Evolutionary conservation across 2,113 vertebrate genomes (phyloP).

Genomic region (Mystacornis crossleyi): DNA sequence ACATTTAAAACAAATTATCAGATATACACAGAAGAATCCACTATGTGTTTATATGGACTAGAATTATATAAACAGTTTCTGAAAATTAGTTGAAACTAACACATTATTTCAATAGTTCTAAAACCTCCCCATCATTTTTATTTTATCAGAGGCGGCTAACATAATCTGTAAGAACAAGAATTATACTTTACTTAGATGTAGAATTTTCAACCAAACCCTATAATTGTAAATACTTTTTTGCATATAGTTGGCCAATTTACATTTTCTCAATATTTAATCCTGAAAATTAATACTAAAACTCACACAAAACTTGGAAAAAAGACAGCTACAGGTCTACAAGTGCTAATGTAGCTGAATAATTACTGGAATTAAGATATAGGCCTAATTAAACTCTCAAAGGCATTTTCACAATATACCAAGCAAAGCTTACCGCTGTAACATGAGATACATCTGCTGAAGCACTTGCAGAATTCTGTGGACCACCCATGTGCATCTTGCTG

Average conservation of each 20-base stretch:
- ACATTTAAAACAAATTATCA: not conserved
- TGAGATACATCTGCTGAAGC: conserved; percentile 77
- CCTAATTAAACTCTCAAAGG: not conserved
- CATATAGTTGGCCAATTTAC: not conserved
- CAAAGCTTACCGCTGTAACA: conserved; percentile 77
- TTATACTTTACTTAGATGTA: not conserved
- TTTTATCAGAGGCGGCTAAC: not conserved
- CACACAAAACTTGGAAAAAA: not conserved
- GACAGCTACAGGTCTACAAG: not conserved
- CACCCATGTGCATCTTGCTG: conserved; percentile 96
- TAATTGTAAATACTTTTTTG: not conserved
- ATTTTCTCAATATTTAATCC: not conserved
- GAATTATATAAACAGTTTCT: not conserved
- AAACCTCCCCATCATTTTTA: not conserved
- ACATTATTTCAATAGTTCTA: not conserved
- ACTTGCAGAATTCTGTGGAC: conserved; percentile 60
- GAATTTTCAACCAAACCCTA: not conserved
- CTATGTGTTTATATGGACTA: not conserved
- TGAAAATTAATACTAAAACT: not conserved
- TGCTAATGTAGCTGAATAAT: not conserved
- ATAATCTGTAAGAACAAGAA: not conserved
- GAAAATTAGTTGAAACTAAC: not conserved
- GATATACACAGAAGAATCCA: not conserved
- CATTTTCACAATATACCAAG: not conserved
- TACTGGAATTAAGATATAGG: not conserved